Base-by-base conservation (phyloP, 2,888 invertebrate genomes). In the Sinopyrophorus schimmeli region DNA sequence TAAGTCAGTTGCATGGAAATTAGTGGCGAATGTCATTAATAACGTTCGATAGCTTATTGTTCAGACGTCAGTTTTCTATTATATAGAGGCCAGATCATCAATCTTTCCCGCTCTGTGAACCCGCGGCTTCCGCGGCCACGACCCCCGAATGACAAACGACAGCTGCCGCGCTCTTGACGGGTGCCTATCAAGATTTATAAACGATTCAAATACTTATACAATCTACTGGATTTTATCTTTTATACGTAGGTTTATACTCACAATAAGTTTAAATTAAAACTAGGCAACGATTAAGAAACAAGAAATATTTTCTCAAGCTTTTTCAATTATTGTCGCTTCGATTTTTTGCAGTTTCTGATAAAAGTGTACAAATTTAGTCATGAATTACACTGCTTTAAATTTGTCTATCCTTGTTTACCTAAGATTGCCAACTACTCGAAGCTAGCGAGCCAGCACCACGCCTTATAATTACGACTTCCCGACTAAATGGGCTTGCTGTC, bases 101-200 rank as follows among this genome's bases (percentile, higher is more conserved):
- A 73, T 73, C 72, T 71, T 65, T 53, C 61, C 43, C 41, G 44
- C 59, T 54, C 61, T 60, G 65, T 61, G 60, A 57, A 75, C 76
- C 58, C 64, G 66, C 63, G 63, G 65, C 66, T 64, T 73, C 73
- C 73, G 72, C 76, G 76, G 76, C 77, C 76, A 72, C 73, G 69
- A 62, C 71, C 78, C 74, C 75, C 75, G 74, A 76, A 80, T 81
- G 80, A 81, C 81, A 81, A 81, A 81, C 79, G 81, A 80, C 81
- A 80, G 79, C 81, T 81, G 81, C 79, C 80, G 77, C 76, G 76
- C 61, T 60, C 66, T 65, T 69, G 71, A 70, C 79, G 79, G 80
- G 79, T 80, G 80, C 80, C 80, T 78, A 80, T 80, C 80, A 80
- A 77, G 78, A 76, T 80, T 80, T 80, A 80, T 80, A 80, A 80